Evolutionary conservation across 2,888 invertebrate genomes (phyloP), one percentile per base, ranked within the genome.

Genomic region (Anoplius nigerrimus): DNA sequence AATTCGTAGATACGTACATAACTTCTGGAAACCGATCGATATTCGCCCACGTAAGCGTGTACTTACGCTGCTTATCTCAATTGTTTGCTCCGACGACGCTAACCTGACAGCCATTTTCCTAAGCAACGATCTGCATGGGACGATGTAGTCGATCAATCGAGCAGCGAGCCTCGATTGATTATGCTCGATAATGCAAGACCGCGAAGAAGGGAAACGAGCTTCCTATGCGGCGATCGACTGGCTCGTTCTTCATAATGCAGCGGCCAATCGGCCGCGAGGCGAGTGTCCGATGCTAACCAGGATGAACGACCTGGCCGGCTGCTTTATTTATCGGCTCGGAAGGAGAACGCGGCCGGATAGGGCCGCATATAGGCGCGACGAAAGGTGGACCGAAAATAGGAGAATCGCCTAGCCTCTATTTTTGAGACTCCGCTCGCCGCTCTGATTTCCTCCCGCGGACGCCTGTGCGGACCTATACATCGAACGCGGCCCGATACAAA

Each of bases 131-230:
- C 20, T 48, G 18, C 48, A 48, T 18, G n/a, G 48, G 20, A 48
- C 42, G 27, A 27, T 6, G 56, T 6, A 27, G 61, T 64, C 67
- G 55, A 61, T 60, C 62, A 34, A 6, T 34, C 34, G 34, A 6
- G 34, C 34, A 34, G 4, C 8, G 8, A n/a, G n/a, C n/a, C n/a
- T n/a, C 34, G 34, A 34, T 34, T 34, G 34, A 34, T 34, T 34
- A 34, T 34, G 34, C 34, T 76, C 73, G 71, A 74, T 77, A 78
- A 79, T 74, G 66, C 68, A 74, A 43, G 64, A 57, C 27, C 48
- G 51, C 22, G 59, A 27, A 62, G 69, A 62, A 71, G 57, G n/a
- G 42, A n/a, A 13, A 21, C 11, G 21, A 8, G 21, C n/a, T 18
- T 18, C 59, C 69, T 27, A n/a, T 54, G 21, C 56, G 66, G 15